Percentiles rank a stretch among this genome's conserved stretches.
Conservation (phyloP, 2,113 vertebrate species). For the Atherinomorus stipes region DNA sequence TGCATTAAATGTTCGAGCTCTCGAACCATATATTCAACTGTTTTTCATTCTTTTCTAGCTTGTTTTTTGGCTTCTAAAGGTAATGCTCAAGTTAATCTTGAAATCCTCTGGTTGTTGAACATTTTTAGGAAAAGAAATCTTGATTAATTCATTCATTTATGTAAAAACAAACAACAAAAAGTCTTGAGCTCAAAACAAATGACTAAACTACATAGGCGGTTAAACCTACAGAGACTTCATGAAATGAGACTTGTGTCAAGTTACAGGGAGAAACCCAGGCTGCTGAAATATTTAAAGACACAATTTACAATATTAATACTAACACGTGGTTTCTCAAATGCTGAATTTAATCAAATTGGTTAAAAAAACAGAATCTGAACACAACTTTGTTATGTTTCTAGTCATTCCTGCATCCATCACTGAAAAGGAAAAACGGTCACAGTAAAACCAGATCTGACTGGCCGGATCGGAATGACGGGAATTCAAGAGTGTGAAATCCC, state of each 20-base stretch:
- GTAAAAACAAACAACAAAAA: too few species aligned
- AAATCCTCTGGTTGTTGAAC: too few species aligned
- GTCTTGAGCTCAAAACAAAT: background rate
- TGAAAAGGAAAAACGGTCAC: conserved; percentile 4
- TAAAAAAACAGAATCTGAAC: background rate
- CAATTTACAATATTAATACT: conserved; percentile 55
- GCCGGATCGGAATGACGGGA: conserved; percentile 34
- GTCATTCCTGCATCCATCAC: background rate
- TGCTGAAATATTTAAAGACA: conserved; percentile 74
- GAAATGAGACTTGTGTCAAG: conserved; percentile 18
- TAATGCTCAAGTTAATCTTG: too few species aligned
- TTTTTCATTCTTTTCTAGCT: too few species aligned
- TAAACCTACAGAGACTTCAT: background rate
- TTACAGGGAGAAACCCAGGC: conserved; percentile 47
- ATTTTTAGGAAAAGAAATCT: too few species aligned
- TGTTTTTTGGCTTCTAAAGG: too few species aligned
- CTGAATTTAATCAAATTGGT: background rate
- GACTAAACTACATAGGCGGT: background rate
- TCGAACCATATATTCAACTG: too few species aligned
- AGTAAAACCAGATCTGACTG: conserved; percentile 10
- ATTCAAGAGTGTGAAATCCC: conserved; percentile 57
- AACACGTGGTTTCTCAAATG: background rate
- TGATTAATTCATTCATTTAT: too few species aligned
- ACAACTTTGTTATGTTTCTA: background rate
- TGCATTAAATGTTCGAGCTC: too few species aligned